Percentiles rank a stretch among this genome's conserved stretches.
These are phyloP conservation scores for Helicoverpa armigera DNA, from an alignment of 1,140 invertebrate genomes.

Conservation along the genomic window DNA sequence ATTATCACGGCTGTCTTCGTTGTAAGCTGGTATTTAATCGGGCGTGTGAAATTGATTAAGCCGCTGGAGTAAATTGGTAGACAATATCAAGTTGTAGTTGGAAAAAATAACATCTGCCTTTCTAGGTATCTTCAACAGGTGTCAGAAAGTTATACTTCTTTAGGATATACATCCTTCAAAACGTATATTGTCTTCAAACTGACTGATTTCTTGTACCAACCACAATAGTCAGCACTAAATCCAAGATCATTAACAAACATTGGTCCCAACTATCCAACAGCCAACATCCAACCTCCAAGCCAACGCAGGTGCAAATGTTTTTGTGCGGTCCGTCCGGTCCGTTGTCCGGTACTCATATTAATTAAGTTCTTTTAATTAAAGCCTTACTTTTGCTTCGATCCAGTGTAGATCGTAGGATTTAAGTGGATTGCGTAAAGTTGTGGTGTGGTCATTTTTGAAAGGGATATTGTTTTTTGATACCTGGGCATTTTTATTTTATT, in stretches of 20 bases:
- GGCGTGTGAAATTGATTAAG: conserved; percentile 22
- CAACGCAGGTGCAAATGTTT: conserved; percentile 43
- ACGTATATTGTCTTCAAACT: too few relatives aligned
- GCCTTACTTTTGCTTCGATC: conserved; percentile 14
- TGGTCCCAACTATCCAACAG: background rate
- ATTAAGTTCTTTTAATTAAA: conserved; percentile 39
- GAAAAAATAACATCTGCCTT: too few relatives aligned
- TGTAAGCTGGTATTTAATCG: conserved; percentile 5
- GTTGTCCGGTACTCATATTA: conserved; percentile 35
- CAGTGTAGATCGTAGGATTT: background rate
- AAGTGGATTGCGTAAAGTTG: background rate
- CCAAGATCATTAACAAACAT: background rate
- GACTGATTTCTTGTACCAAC: background rate
- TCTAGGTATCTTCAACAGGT: background rate
- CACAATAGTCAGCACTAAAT: background rate
- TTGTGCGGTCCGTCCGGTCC: conserved; percentile 34
- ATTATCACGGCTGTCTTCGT: conserved; percentile 37
- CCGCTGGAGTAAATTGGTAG: background rate
- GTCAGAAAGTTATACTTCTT: too few relatives aligned
- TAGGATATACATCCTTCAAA: too few relatives aligned
- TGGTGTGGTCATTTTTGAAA: background rate
- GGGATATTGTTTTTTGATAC: background rate
- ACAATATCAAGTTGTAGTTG: too few relatives aligned
- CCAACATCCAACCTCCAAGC: conserved; percentile 24
- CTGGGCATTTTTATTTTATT: background rate